A percentile compares a stretch with the other conserved stretches of the same genome.
These are phyloP conservation scores for Mobula hypostoma DNA, from an alignment of 2,113 vertebrate genomes.

Conservation along the genomic window DNA sequence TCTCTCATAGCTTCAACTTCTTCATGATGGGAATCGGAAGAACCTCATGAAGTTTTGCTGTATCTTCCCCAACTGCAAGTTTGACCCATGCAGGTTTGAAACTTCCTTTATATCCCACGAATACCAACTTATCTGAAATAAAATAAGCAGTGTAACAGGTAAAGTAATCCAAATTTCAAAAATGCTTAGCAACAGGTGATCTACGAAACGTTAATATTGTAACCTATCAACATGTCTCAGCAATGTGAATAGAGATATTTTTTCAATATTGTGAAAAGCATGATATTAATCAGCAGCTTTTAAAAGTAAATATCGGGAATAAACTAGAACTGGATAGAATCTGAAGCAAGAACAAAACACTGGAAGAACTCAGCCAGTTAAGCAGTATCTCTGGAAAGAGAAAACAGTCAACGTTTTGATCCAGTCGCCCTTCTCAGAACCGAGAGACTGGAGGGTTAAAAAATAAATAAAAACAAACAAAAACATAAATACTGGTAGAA, in stretches of 20 bases:
- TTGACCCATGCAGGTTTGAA: conserved; percentile 73
- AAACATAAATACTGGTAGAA: neutral
- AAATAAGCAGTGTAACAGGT: fast-evolving
- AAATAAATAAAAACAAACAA: no score
- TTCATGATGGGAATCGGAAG: conserved; percentile 72
- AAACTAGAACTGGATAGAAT: no score
- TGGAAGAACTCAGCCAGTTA: no score
- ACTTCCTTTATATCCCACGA: conserved; percentile 73
- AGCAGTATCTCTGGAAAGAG: no score
- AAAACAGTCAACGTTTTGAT: no score
- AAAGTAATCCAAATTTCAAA: no score
- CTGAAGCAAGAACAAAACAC: no score
- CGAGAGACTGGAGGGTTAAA: no score
- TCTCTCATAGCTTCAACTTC: conserved; percentile 73
- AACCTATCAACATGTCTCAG: neutral
- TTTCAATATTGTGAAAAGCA: neutral
- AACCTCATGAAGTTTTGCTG: conserved; percentile 70
- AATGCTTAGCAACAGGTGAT: neutral
- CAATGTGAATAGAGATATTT: neutral
- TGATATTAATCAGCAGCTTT: neutral
- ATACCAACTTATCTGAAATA: conserved; percentile 66
- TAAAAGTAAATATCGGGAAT: neutral
- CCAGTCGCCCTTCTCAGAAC: no score
- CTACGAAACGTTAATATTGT: neutral
- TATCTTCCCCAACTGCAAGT: conserved; percentile 58